Conservation (phyloP, 2,888 invertebrate genomes). For the Oligia latruncula region DNA sequence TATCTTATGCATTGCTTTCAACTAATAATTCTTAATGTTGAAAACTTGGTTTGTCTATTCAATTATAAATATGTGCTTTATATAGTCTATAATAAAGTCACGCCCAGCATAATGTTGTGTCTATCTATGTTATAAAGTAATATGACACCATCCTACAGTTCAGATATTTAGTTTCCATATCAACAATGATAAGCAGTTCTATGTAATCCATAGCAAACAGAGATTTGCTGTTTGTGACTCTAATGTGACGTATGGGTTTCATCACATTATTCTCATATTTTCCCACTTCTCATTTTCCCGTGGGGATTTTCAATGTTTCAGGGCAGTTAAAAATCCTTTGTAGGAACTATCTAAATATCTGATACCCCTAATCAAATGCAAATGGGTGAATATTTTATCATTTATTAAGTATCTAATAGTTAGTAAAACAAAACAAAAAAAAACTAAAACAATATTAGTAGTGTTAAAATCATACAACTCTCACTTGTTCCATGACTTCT, state of each 20-base stretch:
- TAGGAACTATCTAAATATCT: not conserved
- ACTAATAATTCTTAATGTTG: not conserved
- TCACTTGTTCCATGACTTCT: conserved; percentile 99
- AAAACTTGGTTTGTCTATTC: not conserved
- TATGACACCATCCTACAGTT: conserved; percentile 25
- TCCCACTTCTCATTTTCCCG: not conserved
- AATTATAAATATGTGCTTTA: not conserved
- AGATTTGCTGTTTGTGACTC: conserved; percentile 12
- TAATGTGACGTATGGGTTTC: conserved; percentile 25
- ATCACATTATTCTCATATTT: conserved; percentile 7
- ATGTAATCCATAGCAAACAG: conserved; percentile 23
- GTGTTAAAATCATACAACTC: conserved; percentile 66
- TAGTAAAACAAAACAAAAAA: conserved; percentile 35
- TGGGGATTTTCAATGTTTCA: not conserved
- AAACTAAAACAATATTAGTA: conserved; percentile 41
- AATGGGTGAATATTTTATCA: not conserved
- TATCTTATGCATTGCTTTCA: not conserved
- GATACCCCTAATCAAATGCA: not conserved
- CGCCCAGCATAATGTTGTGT: not conserved
- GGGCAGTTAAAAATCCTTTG: not conserved
- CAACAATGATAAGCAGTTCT: conserved; percentile 28
- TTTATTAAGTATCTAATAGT: not conserved
- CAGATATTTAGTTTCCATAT: conserved; percentile 27
- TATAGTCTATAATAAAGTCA: conserved; percentile 5
- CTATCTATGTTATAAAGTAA: conserved; percentile 20